Base-by-base conservation (phyloP, 2,113 vertebrate species). In the Daubentonia madagascariensis region DNA sequence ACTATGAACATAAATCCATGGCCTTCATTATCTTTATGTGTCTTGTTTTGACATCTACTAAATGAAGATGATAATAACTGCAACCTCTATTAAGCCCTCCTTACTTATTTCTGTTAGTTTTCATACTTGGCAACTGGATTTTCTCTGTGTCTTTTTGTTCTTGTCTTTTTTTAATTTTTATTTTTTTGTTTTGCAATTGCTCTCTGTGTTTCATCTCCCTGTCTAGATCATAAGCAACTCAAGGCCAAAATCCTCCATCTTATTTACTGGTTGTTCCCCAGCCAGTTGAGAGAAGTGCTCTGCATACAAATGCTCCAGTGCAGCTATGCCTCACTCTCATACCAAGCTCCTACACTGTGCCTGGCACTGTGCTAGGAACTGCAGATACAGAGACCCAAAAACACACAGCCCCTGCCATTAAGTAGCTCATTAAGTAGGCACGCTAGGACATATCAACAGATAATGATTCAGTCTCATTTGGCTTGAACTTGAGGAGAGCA, bases 11-110 rank as follows among this genome's bases (percentile, higher is more conserved):
- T 78, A 68, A 85, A 96, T 86, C 35, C 63, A 89, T 6, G 30
- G 68, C 73, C 57, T 84, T 89, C 48, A 70, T 78, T 81, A 79
- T 61, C 40, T 86, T 80, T 78, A 65, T 48, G 23, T 40, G 10
- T 91, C 85, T 68, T 93, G 8, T 96, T 95, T 70, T 91, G 92
- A 96, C 37, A 93, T 84, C 57, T 91, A 40, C 89, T 95, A 73
- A 89, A 89, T 32, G 48, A 90, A 94, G 18, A 90, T 40, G 85
- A 85, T 54, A 45, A 61, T 54, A 87, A 85, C 57, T 65, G 16
- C 3, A 80, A 67, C 9, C 12, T 80, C 89, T 76, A 85, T 72
- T 35, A 93, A 93, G 32, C 50, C 43, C 23, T 80, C 67, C 45
- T 59, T 83, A 50, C 17, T 72, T 45, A 85, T 80, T 87, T 68